Percentiles rank a stretch among this genome's conserved stretches.
These are phyloP conservation scores for Borostomias antarcticus DNA, from an alignment of 2,797 vertebrate genomes.

Conservation along the genomic window DNA sequence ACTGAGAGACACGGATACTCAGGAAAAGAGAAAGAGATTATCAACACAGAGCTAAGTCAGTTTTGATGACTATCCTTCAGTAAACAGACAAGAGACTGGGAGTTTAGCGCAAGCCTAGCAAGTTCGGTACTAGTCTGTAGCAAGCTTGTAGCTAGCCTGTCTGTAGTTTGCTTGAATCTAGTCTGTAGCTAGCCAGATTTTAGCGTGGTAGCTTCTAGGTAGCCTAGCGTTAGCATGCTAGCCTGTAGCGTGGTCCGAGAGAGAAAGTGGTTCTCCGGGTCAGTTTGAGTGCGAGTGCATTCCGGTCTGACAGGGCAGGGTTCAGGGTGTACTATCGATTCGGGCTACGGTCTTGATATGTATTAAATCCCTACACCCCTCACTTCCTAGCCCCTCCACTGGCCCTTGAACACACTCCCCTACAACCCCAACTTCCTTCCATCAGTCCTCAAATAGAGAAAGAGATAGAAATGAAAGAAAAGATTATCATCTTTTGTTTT, in stretches of 20 bases:
- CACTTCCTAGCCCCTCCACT: not conserved
- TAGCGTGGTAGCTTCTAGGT: constrained; percentile 15
- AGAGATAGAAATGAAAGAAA: constrained; percentile 44
- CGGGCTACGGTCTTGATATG: constrained; percentile 58
- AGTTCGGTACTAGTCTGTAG: too few relatives aligned
- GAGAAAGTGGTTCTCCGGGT: constrained; percentile 25
- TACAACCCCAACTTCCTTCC: constrained; percentile 31
- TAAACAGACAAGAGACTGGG: constrained; percentile 38
- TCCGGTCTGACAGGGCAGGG: constrained; percentile 23
- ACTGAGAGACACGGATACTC: constrained; percentile 51
- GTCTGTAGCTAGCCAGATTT: too few relatives aligned
- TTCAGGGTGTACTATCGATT: constrained; percentile 60
- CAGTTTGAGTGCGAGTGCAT: constrained; percentile 31
- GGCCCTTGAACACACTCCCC: too few relatives aligned
- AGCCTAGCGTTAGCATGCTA: constrained; percentile 12
- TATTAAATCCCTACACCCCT: constrained; percentile 32
- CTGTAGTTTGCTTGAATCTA: too few relatives aligned
- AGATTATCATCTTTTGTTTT: constrained; percentile 35
- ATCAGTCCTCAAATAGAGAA: constrained; percentile 31
- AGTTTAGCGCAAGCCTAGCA: too few relatives aligned
- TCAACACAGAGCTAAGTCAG: constrained; percentile 43
- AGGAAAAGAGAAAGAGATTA: constrained; percentile 36
- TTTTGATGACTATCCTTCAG: constrained; percentile 31
- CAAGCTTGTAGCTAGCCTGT: too few relatives aligned
- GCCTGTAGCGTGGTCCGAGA: not conserved